phyloP scores from a whole-genome alignment of 2,797 vertebrate genomes.

The Hylomyscus alleni region DNA sequence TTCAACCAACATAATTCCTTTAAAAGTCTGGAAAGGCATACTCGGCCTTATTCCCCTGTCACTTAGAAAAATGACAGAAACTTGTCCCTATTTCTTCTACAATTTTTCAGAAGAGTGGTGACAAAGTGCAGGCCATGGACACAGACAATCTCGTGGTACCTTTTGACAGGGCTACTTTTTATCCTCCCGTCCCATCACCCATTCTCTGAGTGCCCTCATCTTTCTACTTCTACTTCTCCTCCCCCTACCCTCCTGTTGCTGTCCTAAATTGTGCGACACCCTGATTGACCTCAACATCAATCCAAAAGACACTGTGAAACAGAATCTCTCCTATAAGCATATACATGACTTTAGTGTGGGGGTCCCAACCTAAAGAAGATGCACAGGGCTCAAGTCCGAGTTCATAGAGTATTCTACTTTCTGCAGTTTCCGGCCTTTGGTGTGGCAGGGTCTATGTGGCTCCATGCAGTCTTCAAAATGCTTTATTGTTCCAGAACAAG shows the following conservation, averaged over 20 bases:
- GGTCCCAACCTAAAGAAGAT: slow-evolving; percentile 7
- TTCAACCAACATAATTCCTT: slow-evolving; percentile 40
- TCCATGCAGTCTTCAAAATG: slow-evolving; percentile 22
- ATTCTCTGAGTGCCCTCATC: not conserved
- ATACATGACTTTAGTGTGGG: not conserved
- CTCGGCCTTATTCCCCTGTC: slow-evolving; percentile 58
- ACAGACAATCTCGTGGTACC: not conserved
- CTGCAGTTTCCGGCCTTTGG: not conserved
- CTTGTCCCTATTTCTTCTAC: slow-evolving; percentile 15
- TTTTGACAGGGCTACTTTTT: slow-evolving; percentile 52
- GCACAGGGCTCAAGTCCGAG: not conserved
- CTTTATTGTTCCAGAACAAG: slow-evolving; percentile 27
- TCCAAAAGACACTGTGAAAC: not conserved
- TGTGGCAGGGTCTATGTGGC: not conserved
- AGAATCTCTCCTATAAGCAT: not conserved
- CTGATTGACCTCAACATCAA: not conserved
- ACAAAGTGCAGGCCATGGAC: not conserved
- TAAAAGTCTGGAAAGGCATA: slow-evolving; percentile 39
- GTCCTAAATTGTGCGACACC: not conserved
- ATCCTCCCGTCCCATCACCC: slow-evolving; percentile 8
- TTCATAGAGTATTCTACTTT: not conserved
- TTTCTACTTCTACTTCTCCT: slow-evolving; percentile 34
- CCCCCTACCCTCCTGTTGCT: not conserved
- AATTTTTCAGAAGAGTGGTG: slow-evolving; percentile 55
- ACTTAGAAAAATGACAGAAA: slow-evolving; percentile 68